A percentile compares a stretch with the other conserved stretches of the same genome.
Evolutionary conservation across 2,113 vertebrate genomes (phyloP).

Genomic region (Hucho hucho): DNA sequence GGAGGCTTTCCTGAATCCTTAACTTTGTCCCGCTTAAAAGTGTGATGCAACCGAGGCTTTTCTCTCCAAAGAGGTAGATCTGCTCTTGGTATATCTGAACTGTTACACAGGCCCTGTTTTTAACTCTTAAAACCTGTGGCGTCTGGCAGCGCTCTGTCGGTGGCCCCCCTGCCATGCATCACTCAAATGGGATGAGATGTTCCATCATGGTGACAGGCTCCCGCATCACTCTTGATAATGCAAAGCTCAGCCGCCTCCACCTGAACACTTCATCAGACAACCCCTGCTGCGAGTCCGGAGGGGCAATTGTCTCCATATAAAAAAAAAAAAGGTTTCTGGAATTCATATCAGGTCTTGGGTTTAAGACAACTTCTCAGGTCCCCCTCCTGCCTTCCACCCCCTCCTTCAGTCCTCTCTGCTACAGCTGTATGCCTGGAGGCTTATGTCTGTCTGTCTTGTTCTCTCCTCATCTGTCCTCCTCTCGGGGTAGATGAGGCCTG

Average conservation of each 20-base stretch:
- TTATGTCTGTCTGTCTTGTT: neutral
- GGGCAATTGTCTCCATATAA: neutral
- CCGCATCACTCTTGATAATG: slow-evolving; percentile 40
- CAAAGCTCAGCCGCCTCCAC: neutral
- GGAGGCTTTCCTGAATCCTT: neutral
- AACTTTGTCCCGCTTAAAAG: slow-evolving; percentile 21
- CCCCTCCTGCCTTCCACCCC: neutral
- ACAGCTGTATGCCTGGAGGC: neutral
- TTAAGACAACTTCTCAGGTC: neutral
- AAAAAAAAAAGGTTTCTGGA: neutral
- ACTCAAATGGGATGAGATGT: slow-evolving; percentile 44
- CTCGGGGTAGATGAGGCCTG: neutral
- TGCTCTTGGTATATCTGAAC: slow-evolving; percentile 11
- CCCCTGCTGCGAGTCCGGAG: slow-evolving; percentile 19
- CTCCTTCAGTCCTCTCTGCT: neutral
- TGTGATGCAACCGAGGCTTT: neutral
- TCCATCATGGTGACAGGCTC: slow-evolving; percentile 42
- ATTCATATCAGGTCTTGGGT: slow-evolving; percentile 11
- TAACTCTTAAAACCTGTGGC: slow-evolving; percentile 24
- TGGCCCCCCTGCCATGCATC: slow-evolving; percentile 14
- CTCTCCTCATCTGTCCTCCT: neutral
- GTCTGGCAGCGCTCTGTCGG: neutral
- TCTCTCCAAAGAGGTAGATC: slow-evolving; percentile 49
- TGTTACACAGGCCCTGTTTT: slow-evolving; percentile 24
- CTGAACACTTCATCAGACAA: slow-evolving; percentile 33